Evolutionary conservation across 2,888 invertebrate species (phyloP), one percentile per base, ranked within the genome.

Genomic region (Torymus aiolomorphi): DNA sequence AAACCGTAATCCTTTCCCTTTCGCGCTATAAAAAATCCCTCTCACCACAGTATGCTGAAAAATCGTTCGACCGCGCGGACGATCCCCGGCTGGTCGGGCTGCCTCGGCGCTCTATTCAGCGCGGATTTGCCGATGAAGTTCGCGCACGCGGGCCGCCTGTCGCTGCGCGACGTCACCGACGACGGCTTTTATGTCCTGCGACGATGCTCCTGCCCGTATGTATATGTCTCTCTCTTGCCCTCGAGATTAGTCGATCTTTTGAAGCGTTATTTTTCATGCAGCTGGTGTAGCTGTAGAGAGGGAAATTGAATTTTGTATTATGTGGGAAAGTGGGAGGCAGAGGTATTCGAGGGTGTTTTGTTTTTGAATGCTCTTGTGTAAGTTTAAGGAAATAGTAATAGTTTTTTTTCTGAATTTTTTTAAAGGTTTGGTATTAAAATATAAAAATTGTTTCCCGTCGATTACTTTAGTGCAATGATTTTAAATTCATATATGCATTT

Each of bases 61-160:
- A 92, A 92, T 84, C 91, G 89, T 57, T 86, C 89, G 67, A 89
- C 80, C 18, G 84, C 86, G 20, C 85, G 82, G 71, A 84, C 91
- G 49, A 92, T 94, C 16, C 89, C 92, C 0, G 92, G 92, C 0
- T 94, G 94, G 94, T 92, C 92, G 78, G 90, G 92, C 0, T 94
- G 94, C 0, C 89, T 94, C 12, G 93, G 94, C 69, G 91, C 92
- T 0, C 92, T 95, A 14, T 92, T 94, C 81, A 88, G 91, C 2
- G 92, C 92, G 61, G 92, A 93, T 80, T 92, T 94, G 0, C 93
- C 94, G 0, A 92, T 93, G 49, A 94, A 94, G 86, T 92, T 94
- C 76, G 93, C 93, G 0, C 92, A 94, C 83, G 93, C 92, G 0
- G 93, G 94, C 5, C 91, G 92, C 2, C 87, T 95, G 51, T 92